Percentiles rank a stretch among this genome's conserved stretches.
These are phyloP conservation scores for Phalacrocorax brasilianus DNA, from an alignment of 2,113 vertebrate species.

Conservation along the genomic window DNA sequence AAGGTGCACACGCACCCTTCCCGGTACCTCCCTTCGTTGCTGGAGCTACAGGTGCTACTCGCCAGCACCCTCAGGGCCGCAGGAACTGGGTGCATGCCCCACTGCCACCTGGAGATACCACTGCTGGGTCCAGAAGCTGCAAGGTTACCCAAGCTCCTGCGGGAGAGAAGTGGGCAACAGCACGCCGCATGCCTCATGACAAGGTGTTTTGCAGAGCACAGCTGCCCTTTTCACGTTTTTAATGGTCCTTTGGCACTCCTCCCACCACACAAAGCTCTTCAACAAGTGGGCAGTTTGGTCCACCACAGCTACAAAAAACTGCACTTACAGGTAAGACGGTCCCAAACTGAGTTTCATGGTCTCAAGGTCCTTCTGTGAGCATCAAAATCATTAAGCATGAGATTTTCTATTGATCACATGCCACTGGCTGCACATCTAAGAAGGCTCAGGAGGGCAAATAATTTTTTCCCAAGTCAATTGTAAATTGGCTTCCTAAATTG, in stretches of 20 bases:
- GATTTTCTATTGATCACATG: slow-evolving; percentile 21
- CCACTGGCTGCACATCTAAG: slow-evolving; percentile 27
- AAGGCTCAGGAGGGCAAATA: slow-evolving; percentile 36
- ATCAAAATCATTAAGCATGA: background rate
- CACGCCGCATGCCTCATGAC: accelerated
- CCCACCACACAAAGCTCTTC: background rate
- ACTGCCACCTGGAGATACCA: background rate
- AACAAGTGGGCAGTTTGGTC: background rate
- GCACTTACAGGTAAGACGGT: background rate
- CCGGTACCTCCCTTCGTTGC: background rate
- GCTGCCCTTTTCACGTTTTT: background rate
- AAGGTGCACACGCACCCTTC: accelerated
- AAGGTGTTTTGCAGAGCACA: background rate
- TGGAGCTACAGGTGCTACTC: background rate
- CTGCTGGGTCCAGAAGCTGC: background rate
- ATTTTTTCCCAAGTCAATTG: slow-evolving; percentile 55
- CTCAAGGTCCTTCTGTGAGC: background rate
- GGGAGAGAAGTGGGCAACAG: background rate
- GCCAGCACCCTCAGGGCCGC: background rate
- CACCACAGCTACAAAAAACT: background rate
- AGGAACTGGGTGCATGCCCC: background rate
- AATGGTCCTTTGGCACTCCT: background rate
- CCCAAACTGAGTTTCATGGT: background rate
- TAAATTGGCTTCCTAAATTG: slow-evolving; percentile 59
- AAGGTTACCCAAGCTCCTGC: background rate